Conservation (phyloP, 1,140 invertebrate species). For the Ruditapes philippinarum region DNA sequence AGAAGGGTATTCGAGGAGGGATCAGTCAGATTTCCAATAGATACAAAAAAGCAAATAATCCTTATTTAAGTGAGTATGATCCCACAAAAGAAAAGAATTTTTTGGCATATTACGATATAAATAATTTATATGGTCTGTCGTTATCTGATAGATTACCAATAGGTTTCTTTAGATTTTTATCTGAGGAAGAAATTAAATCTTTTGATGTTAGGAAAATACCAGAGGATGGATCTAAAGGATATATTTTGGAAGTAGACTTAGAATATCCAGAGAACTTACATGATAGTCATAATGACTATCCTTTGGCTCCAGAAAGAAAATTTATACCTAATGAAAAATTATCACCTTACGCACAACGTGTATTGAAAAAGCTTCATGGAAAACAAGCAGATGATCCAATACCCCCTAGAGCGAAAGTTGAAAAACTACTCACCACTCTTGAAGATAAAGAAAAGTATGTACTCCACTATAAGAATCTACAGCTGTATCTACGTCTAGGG, state of each 20-base stretch:
- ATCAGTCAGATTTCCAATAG: slow-evolving; percentile 61
- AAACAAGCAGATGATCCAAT: neutral
- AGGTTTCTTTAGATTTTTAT: slow-evolving; percentile 74
- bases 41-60: slow-evolving; percentile 65
- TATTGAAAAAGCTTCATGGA: slow-evolving; percentile 63
- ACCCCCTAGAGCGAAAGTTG: slow-evolving; percentile 50
- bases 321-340: slow-evolving; percentile 60
- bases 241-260: slow-evolving; percentile 88
- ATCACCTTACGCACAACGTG: slow-evolving; percentile 56
- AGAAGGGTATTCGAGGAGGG: slow-evolving; percentile 60
- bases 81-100: neutral
- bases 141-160: slow-evolving; percentile 71
- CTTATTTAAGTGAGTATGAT: slow-evolving; percentile 53
- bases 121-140: slow-evolving; percentile 79
- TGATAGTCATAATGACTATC: slow-evolving; percentile 88
- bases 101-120: slow-evolving; percentile 66
- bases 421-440: slow-evolving; percentile 61
- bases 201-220: slow-evolving; percentile 82
- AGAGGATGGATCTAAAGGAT: slow-evolving; percentile 86
- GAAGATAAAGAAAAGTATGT: slow-evolving; percentile 65
- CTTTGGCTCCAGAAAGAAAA: slow-evolving; percentile 85
- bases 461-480: slow-evolving; percentile 55
- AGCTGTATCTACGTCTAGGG: slow-evolving; percentile 63
- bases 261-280: slow-evolving; percentile 86
- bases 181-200: slow-evolving; percentile 69